Base-by-base conservation (phyloP, 2,113 vertebrate species). In the Larimichthys crocea region DNA sequence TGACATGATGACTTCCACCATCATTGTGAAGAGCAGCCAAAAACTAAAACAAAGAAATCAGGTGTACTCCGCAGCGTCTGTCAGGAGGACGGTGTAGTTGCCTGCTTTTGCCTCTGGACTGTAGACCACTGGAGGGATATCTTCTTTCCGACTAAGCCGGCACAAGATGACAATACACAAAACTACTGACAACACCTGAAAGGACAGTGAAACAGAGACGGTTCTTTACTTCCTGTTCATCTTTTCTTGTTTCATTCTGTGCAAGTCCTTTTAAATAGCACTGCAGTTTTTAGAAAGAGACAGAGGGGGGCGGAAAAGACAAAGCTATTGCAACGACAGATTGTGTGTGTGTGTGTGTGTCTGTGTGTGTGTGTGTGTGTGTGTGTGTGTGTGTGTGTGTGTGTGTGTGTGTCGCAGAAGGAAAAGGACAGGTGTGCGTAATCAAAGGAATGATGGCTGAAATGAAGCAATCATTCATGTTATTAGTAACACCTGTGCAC, bases 81-180 rank as follows among this genome's bases (percentile, higher is more conserved):
- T 0, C 1, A 89, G 76, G 12, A 89, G 76, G 12, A 17, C 17
- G 14, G 50, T 22, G 60, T 91, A 90, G 76, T 91, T 89, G 15
- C 86, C 86, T 5, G 82, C 82, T 75, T 91, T 92, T 1, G 89
- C 88, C 31, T 91, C 67, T 15, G 70, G 9, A 40, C 78, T 93
- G 85, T 89, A 92, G 53, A 70, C 77, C 61, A 92, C 89, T 3
- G 63, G 5, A 0, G 82, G 74, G 15, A 31, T 65, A 3, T 90
- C 77, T 1, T 80, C 55, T 22, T 86, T 92, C 15, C 14, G 48
- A 42, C 29, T 69, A 52, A 93, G 35, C 62, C 20, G 89, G 49
- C 80, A 90, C 65, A 92, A 19, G 49, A 91, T 80, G 40, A 29
- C 0, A 2, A 90, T 40, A 11, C 71, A 66, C 83, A 93, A 31